Conservation (phyloP, 2,797 vertebrate species). For the Trematomus bernacchii region DNA sequence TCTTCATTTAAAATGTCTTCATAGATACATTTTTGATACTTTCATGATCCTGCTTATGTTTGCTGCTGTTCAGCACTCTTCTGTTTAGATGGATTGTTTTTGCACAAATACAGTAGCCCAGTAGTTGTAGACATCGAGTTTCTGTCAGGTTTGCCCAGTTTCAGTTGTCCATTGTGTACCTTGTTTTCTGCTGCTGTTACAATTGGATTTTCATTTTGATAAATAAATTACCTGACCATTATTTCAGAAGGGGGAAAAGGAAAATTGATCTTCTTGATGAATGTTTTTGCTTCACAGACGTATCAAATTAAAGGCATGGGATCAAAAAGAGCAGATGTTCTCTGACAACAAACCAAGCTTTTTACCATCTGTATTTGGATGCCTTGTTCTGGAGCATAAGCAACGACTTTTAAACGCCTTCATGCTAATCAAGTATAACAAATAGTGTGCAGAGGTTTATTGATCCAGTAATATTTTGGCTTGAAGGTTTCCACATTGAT, state of each 20-base stretch:
- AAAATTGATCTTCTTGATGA: constrained; percentile 32
- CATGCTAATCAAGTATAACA: not conserved
- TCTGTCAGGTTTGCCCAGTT: constrained; percentile 28
- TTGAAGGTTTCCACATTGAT: not conserved
- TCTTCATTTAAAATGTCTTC: not conserved
- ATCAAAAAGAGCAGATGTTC: constrained; percentile 32
- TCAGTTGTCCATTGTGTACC: constrained; percentile 21
- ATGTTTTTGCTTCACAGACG: constrained; percentile 9
- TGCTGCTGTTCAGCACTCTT: not conserved
- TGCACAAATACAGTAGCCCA: not conserved
- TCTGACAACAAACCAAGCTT: not conserved
- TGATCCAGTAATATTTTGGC: constrained; percentile 12
- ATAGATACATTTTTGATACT: not conserved
- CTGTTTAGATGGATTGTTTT: not conserved
- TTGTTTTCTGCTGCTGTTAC: constrained; percentile 27
- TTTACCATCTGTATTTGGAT: not conserved
- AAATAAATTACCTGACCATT: constrained; percentile 30
- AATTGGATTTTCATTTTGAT: constrained; percentile 43
- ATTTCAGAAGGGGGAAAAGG: constrained; percentile 9
- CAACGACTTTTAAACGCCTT: not conserved
- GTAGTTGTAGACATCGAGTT: constrained; percentile 7
- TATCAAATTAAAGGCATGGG: not conserved
- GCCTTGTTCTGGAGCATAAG: not conserved
- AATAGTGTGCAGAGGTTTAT: not conserved
- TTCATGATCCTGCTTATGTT: not conserved